Percentiles rank a stretch among this genome's conserved stretches.
phyloP scores from a whole-genome alignment of 2,888 invertebrate genomes.

The Cheilosia vulpina region DNA sequence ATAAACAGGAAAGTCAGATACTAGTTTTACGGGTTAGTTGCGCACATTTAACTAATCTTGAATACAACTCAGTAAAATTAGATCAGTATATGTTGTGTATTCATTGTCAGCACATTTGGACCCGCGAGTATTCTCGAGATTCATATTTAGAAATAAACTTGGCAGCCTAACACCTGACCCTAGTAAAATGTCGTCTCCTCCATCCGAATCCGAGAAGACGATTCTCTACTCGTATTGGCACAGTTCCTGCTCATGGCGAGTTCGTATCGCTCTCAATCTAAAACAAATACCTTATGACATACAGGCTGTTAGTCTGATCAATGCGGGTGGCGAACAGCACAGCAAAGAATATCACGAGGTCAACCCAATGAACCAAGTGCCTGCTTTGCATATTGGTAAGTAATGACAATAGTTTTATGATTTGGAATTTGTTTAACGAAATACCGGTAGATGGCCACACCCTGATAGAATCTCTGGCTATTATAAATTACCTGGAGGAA shows the following conservation, averaged over 20 bases:
- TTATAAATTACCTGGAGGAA: constrained; percentile 98
- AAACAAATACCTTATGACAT: constrained; percentile 98
- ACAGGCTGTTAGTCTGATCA: constrained; percentile 92
- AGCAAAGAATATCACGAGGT: constrained; percentile 94
- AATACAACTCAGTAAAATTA: no score
- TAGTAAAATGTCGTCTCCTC: constrained; percentile 76
- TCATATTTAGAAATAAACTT: background rate
- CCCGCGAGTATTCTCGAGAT: background rate
- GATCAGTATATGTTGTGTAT: no score
- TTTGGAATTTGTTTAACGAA: background rate
- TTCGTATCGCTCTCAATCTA: constrained; percentile 95
- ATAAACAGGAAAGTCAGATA: no score
- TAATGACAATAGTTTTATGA: background rate
- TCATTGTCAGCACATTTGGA: background rate
- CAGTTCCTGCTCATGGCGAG: constrained; percentile 97
- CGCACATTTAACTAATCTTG: no score
- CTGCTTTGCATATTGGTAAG: constrained; percentile 92
- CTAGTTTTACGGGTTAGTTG: no score
- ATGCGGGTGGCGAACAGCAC: constrained; percentile 94
- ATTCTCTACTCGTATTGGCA: constrained; percentile 97
- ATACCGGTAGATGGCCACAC: constrained; percentile 87
- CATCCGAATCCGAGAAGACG: constrained; percentile 85
- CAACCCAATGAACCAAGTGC: constrained; percentile 98
- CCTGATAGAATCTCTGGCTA: constrained; percentile 90
- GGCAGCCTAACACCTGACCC: background rate